Evolutionary conservation across 2,888 invertebrate species (phyloP), one percentile per base, ranked within the genome.

Genomic region (Ochropacha duplaris): DNA sequence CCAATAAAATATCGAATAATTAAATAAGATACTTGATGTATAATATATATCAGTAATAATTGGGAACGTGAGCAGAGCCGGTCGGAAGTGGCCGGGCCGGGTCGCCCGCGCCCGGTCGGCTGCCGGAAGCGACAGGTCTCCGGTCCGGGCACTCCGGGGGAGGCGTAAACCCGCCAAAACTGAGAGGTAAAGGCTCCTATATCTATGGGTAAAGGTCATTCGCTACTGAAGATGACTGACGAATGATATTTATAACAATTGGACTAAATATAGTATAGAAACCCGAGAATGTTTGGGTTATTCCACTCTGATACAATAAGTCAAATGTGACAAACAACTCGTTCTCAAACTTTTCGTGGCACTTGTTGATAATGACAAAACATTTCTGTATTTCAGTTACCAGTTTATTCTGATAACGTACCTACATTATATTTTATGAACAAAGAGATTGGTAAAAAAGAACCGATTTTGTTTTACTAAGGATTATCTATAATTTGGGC

Each of bases 51-150:
- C 67, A 67, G 64, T 69, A 66, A 72, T 68, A 63, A 63, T 71
- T 71, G 60, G 60, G 64, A 62, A 62, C 64, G 60, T 59, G 57
- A 60, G 54, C 54, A 36, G 31, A 52, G 44, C 19, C n/a, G 19
- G 57, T 68, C 74, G 74, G 71, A 76, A 69, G 74, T 64, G 65
- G 67, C 66, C 66, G 57, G 54, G 67, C 67, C 69, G n/a, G n/a
- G n/a, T n/a, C n/a, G n/a, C n/a, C n/a, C n/a, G n/a, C n/a, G 66
- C 60, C 60, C 65, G 65, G 56, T 70, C 69, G 72, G 65, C 62
- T 57, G 65, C 76, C 69, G 79, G 79, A 77, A 72, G 66, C 61
- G 59, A 56, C 54, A 59, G 60, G 69, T 66, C 63, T 66, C 68
- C 71, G 71, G 59, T 64, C 62, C 64, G 56, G 60, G 66, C 71